Evolutionary conservation across 1,140 invertebrate species (phyloP).

Genomic region (Tetramorium parvispinum): DNA sequence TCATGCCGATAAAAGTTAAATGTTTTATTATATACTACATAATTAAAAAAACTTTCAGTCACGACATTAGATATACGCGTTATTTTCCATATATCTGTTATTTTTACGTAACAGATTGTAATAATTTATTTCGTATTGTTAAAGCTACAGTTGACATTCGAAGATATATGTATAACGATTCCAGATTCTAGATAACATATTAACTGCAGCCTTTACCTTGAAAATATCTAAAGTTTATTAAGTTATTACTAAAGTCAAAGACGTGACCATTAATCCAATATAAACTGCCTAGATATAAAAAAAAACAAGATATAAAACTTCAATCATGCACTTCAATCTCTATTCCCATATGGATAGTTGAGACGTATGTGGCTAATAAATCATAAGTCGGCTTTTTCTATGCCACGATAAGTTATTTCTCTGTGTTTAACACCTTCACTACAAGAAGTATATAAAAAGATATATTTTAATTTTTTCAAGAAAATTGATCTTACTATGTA

Average conservation of each 20-base stretch:
- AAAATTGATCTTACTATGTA: slow-evolving; percentile 28
- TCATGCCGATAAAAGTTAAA: neutral
- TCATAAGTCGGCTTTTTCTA: slow-evolving; percentile 41
- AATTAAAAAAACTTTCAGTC: neutral
- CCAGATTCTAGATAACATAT: neutral
- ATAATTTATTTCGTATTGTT: slow-evolving; percentile 30
- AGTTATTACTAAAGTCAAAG: slow-evolving; percentile 11
- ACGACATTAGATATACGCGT: neutral
- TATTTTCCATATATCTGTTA: neutral
- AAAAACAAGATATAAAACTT: slow-evolving; percentile 17
- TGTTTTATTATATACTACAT: neutral
- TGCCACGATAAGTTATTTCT: neutral
- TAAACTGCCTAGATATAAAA: slow-evolving; percentile 7
- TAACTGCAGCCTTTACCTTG: neutral
- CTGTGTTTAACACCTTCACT: neutral
- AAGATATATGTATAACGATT: neutral
- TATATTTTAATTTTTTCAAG: slow-evolving; percentile 25
- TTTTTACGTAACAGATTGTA: slow-evolving; percentile 7
- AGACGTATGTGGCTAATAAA: slow-evolving; percentile 27
- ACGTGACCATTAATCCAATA: slow-evolving; percentile 20
- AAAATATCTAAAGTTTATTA: slow-evolving; percentile 19
- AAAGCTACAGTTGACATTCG: neutral
- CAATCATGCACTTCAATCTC: slow-evolving; percentile 15
- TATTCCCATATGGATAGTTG: slow-evolving; percentile 3
- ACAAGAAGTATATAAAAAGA: slow-evolving; percentile 8